Evolutionary conservation across 92 coral and sea anemone species (phyloP), one percentile per base, ranked within the genome.

Genomic region (Epizoanthus rinbou): DNA sequence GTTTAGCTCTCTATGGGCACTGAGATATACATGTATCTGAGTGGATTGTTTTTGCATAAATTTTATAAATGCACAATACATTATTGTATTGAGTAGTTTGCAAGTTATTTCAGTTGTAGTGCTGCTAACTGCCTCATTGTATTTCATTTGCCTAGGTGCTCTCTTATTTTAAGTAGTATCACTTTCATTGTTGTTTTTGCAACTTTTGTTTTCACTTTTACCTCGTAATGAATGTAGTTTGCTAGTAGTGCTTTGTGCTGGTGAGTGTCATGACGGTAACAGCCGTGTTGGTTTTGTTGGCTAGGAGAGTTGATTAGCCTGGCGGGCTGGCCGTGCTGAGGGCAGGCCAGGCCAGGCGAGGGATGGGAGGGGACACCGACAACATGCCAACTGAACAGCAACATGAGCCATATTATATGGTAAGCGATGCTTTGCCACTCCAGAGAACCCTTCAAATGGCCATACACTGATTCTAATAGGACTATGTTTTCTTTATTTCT

Each of bases 251-350:
- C 2, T 7, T 5, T 21, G 1, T 59, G 21, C 56, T 31, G 64
- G 14, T 8, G 6, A 81, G 4, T 24, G 79, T 16, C 43, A n/a
- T 75, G 5, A 47, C 82, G 89, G 89, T 88, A 89, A 88, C 81
- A 66, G 85, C 60, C 84, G 91, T 90, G 88, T 91, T 93, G 87
- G 85, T 93, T 93, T 89, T 89, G 88, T 93, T 93, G 98, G 98
- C 87, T 85, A 93, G 98, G 95, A 74, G 89, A 84, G 88, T 87
- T 88, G 91, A 88, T 83, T 80, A 94, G 88, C 78, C 86, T 88
- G 90, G 91, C 88, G 91, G 63, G 82, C 74, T 86, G 85, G 85
- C 85, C 88, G 80, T 50, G 15, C 54, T 10, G 3, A 15, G 54
- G 54, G 54, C 16, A 50, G 54, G 54, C 14, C 54, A 50, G 54